A percentile compares a stretch with the other conserved stretches of the same genome.
Conservation (phyloP, 2,797 vertebrate genomes). For the Catharus ustulatus region DNA sequence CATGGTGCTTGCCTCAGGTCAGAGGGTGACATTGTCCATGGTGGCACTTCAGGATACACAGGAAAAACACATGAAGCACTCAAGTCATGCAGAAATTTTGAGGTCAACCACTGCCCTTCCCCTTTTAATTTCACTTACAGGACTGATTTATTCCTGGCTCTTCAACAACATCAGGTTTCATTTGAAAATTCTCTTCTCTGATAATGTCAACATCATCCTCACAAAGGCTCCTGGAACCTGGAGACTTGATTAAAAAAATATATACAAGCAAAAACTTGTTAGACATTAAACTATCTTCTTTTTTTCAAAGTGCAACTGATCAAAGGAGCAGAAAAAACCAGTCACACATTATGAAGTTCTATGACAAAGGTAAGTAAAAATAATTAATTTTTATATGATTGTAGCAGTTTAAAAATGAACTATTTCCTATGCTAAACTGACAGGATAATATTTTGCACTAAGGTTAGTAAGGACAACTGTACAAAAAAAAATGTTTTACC, state of each 20-base stretch:
- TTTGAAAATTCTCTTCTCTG: conserved; percentile 5
- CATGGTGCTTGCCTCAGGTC: not conserved
- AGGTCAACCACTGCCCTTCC: not conserved
- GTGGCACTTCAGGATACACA: not conserved
- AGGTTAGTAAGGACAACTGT: not conserved
- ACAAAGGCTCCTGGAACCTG: not conserved
- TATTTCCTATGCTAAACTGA: not conserved
- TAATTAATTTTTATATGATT: not conserved
- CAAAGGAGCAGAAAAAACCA: not conserved
- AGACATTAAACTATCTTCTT: not conserved
- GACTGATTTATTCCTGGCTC: not conserved
- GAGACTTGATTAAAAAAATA: not conserved
- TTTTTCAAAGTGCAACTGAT: not conserved
- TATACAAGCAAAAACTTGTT: not conserved
- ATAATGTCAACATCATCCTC: not conserved
- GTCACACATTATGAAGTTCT: not conserved
- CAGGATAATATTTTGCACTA: not conserved
- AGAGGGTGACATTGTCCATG: not conserved
- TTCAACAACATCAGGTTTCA: not conserved
- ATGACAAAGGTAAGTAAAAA: not conserved
- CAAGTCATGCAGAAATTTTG: not conserved
- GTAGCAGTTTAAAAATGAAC: not conserved
- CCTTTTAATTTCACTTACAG: conserved; percentile 27
- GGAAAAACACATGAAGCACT: not conserved
- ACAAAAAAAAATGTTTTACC: conserved; percentile 63